Conservation (phyloP, 2,888 invertebrate genomes). For the Lithophane ornitopus region DNA sequence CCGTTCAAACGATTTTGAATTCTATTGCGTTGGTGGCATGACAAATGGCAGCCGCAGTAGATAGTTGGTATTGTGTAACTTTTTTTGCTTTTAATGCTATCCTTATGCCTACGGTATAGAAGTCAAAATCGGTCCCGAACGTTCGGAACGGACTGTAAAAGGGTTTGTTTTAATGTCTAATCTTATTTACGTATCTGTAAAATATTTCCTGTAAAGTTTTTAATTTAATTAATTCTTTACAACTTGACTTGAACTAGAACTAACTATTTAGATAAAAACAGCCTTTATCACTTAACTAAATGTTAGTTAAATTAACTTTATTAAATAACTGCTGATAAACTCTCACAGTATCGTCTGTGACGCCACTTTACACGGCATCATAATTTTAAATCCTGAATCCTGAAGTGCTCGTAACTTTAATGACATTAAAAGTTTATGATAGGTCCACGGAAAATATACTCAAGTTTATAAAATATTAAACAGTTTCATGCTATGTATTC, state of each 20-base stretch:
- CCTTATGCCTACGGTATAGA: too few relatives aligned
- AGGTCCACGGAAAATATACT: constrained; percentile 10
- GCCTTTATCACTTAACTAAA: neutral
- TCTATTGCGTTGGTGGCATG: too few relatives aligned
- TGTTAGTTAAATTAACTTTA: neutral
- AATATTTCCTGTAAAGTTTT: neutral
- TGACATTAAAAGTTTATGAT: constrained; percentile 36
- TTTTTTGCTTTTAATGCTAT: too few relatives aligned
- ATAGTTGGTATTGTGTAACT: too few relatives aligned
- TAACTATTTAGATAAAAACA: neutral
- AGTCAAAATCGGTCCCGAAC: too few relatives aligned
- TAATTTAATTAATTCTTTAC: neutral
- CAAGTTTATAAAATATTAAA: constrained; percentile 8
- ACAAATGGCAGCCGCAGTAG: too few relatives aligned
- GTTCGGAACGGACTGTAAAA: too few relatives aligned
- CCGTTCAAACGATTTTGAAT: too few relatives aligned
- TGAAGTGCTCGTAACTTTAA: constrained; percentile 25
- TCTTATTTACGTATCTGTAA: neutral
- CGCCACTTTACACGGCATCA: constrained; percentile 24
- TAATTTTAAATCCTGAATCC: constrained; percentile 30
- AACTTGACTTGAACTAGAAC: neutral
- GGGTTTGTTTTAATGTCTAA: too few relatives aligned
- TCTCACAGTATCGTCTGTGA: neutral
- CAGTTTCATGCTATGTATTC: neutral
- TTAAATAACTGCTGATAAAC: neutral